phyloP scores from a whole-genome alignment of 2,888 invertebrate genomes.

The Bunonema sp. region DNA sequence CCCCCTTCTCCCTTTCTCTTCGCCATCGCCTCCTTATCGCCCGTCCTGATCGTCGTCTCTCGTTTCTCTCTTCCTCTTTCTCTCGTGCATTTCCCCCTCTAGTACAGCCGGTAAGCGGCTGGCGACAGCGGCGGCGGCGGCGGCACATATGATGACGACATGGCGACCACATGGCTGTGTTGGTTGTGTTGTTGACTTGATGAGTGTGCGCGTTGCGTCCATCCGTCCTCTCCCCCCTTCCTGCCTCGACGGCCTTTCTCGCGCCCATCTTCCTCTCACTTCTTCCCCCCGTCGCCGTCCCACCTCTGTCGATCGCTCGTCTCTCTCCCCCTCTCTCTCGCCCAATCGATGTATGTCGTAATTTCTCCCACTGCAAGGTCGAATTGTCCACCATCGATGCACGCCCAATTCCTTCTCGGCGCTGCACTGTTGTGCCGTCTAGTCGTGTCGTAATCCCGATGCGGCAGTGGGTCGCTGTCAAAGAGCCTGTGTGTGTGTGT shows the following conservation, averaged over 20 bases:
- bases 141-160: not conserved
- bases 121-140: not conserved
- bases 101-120: not conserved
- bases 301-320: not conserved
- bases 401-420: no score
- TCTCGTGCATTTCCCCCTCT: not conserved
- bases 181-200: no score
- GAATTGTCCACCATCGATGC: no score
- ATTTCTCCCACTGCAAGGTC: no score
- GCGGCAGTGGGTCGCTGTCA: no score
- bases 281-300: not conserved
- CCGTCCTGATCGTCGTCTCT: not conserved
- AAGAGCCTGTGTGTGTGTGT: no score
- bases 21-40: not conserved
- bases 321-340: not conserved
- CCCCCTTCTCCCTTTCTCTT: not conserved
- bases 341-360: no score
- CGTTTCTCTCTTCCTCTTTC: not conserved
- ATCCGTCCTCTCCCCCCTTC: not conserved
- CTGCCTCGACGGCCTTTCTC: not conserved
- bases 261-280: not conserved
- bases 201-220: not conserved
- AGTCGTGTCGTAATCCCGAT: no score
- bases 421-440: no score
- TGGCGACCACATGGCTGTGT: no score